Conservation (phyloP, 2,113 vertebrate species). For the Spea bombifrons region DNA sequence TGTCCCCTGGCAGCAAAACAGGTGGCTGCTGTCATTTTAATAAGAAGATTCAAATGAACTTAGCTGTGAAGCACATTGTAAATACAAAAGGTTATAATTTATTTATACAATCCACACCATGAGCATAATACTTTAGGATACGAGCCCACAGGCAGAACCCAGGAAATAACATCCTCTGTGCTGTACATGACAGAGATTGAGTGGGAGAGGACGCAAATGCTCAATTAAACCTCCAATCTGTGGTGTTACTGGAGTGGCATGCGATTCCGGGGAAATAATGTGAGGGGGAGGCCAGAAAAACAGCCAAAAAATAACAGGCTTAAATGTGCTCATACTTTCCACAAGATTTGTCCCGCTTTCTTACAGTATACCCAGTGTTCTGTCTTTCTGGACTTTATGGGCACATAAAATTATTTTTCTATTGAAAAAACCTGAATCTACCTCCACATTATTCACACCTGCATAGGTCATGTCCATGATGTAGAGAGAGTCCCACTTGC, state of each 20-base stretch:
- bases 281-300: not conserved
- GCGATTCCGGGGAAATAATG: not conserved
- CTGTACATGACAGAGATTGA: conserved; percentile 23
- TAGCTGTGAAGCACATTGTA: not conserved
- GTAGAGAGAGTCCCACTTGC: too few species aligned
- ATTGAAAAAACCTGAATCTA: too few species aligned
- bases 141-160: conserved; percentile 3
- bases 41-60: not conserved
- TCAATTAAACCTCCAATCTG: conserved; percentile 26
- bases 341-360: not conserved
- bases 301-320: not conserved
- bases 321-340: not conserved
- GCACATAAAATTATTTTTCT: too few species aligned
- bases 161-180: conserved; percentile 2
- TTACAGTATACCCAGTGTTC: not conserved
- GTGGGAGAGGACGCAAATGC: conserved; percentile 31
- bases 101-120: conserved; percentile 1
- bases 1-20: not conserved
- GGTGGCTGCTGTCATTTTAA: conserved; percentile 6
- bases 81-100: conserved; percentile 10
- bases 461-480: too few species aligned
- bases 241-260: conserved; percentile 3
- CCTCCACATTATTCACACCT: too few species aligned
- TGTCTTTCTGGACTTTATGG: not conserved
- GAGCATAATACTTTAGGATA: not conserved